Conservation (phyloP, 2,888 invertebrate genomes). For the Hirtodrosophila duncani region DNA sequence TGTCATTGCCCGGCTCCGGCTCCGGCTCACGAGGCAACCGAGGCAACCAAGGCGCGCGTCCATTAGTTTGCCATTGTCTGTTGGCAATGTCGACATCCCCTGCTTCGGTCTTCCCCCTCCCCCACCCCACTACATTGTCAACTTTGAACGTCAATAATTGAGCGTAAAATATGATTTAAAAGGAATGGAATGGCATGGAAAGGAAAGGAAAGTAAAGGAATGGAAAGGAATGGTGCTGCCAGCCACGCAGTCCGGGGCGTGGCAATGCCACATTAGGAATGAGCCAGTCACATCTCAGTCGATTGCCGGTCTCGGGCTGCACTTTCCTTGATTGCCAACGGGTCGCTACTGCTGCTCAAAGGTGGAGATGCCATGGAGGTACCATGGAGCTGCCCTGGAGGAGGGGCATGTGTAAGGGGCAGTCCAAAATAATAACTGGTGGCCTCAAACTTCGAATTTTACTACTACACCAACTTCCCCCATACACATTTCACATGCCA, state of each 20-base stretch:
- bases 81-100: too few relatives aligned
- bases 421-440: too few relatives aligned
- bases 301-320: constrained; percentile 37
- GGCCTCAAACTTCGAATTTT: too few relatives aligned
- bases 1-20: constrained; percentile 28
- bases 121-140: constrained; percentile 31
- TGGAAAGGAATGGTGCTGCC: neutral
- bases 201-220: neutral
- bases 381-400: neutral
- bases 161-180: constrained; percentile 71
- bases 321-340: constrained; percentile 59
- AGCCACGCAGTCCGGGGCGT: too few relatives aligned
- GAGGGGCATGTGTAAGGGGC: too few relatives aligned
- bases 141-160: constrained; percentile 69
- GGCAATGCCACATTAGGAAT: neutral
- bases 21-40: neutral
- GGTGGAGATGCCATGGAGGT: constrained; percentile 13
- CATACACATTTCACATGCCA: constrained; percentile 24
- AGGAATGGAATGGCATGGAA: constrained; percentile 7
- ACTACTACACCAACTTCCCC: too few relatives aligned
- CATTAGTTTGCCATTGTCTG: constrained; percentile 71
- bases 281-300: constrained; percentile 8
- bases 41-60: constrained; percentile 7
- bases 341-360: constrained; percentile 16
- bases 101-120: too few relatives aligned